phyloP scores from a whole-genome alignment of 2,113 vertebrate genomes.

The Nannobrachium achirus region DNA sequence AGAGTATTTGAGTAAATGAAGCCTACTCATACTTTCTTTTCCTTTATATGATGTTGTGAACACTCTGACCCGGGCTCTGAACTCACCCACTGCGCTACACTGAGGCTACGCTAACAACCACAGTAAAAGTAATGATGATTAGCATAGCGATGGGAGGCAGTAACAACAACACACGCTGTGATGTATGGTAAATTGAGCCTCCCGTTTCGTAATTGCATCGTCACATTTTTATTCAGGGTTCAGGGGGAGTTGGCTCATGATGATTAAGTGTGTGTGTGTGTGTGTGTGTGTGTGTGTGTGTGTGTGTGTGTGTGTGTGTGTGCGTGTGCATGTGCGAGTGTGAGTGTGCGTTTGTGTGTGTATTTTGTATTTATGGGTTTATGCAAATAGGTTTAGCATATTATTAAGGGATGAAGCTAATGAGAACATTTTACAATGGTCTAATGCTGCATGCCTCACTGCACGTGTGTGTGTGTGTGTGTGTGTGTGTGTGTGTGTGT shows the following conservation, averaged over 20 bases:
- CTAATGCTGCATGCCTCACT: slow-evolving; percentile 27
- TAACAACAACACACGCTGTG: slow-evolving; percentile 52
- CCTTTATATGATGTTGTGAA: slow-evolving; percentile 33
- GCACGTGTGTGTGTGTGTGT: slow-evolving; percentile 20
- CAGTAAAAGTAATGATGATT: slow-evolving; percentile 66
- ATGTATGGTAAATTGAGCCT: slow-evolving; percentile 42
- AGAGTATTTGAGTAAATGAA: no score
- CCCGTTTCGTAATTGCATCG: slow-evolving; percentile 40
- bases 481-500: no score
- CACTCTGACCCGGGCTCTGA: slow-evolving; percentile 46
- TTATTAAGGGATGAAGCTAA: not conserved
- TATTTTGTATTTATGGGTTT: no score
- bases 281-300: slow-evolving; percentile 5
- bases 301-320: slow-evolving; percentile 11
- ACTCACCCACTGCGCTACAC: slow-evolving; percentile 40
- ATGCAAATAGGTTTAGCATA: slow-evolving; percentile 4
- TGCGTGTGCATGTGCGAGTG: slow-evolving; percentile 16
- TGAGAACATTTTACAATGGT: slow-evolving; percentile 6
- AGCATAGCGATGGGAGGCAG: slow-evolving; percentile 19
- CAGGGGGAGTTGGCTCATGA: slow-evolving; percentile 21
- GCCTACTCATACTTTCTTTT: no score
- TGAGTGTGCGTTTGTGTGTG: slow-evolving; percentile 11
- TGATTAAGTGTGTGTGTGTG: slow-evolving; percentile 6
- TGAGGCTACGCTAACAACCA: slow-evolving; percentile 55
- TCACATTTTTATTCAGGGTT: slow-evolving; percentile 25